Evolutionary conservation across 2,888 invertebrate genomes (phyloP), one percentile per base, ranked within the genome.

Genomic region (Lysandra bellargus): DNA sequence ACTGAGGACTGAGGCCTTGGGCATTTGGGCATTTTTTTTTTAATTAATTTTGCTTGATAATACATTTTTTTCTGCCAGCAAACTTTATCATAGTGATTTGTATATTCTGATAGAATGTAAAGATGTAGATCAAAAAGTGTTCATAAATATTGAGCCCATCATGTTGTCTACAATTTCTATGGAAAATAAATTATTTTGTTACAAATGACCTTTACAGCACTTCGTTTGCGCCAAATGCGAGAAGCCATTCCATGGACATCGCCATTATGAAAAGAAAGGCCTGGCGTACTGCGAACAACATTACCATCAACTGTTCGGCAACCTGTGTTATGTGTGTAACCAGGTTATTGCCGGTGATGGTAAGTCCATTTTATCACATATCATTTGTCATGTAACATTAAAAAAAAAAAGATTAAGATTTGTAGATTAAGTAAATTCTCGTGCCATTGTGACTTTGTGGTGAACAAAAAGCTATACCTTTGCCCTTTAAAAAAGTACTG

Each of bases 211-310:
- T 1, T 95, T 95, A 6, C 90, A 98, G 97, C 99, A 99, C 95
- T 99, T 99, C 91, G 99, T 99, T 1, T 99, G 99, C 92, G 99
- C 99, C 83, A 99, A 99, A 92, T 99, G 99, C 90, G 99, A 99
- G 95, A 99, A 99, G 91, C 99, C 99, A 0, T 99, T 99, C 95
- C 96, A 99, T 88, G 99, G 99, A 0, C 99, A 99, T 94, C 97
- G 99, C 0, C 99, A 99, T 92, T 99, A 99, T 90, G 99, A 99
- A 94, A 98, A 99, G 95, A 99, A 99, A 87, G 99, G 99, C 1
- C 93, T 99, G 84, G 99, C 99, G 0, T 99, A 99, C 92, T 99
- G 99, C 91, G 99, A 99, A 93, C 98, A 98, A 81, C 99, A 99
- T 91, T 99, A 99, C 92, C 99, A 99, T 94, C 98, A 99, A 95